These are phyloP conservation scores for Poeciliopsis occidentalis DNA, from an alignment of 2,113 vertebrate genomes.

Conservation along the genomic window DNA sequence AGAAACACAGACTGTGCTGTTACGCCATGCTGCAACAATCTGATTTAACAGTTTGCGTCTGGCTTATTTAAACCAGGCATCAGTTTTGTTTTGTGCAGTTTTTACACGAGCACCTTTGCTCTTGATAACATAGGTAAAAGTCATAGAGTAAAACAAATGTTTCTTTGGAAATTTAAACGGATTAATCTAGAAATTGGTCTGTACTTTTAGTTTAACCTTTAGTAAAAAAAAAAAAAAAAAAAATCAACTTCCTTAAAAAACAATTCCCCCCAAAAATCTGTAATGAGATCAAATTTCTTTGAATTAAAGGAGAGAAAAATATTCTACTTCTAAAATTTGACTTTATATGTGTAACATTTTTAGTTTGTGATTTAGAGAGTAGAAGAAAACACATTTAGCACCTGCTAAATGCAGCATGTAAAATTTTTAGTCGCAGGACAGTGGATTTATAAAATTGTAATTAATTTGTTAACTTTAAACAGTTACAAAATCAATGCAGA, in stretches of 20 bases:
- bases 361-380: too few species aligned
- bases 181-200: neutral
- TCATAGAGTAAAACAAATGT: neutral
- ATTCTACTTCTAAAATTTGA: too few species aligned
- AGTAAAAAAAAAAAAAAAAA: neutral
- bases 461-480: too few species aligned
- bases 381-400: too few species aligned
- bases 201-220: neutral
- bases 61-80: conserved; percentile 69
- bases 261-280: neutral
- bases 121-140: neutral
- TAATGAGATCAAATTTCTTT: neutral
- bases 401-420: too few species aligned
- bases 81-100: conserved; percentile 1
- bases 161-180: too few species aligned
- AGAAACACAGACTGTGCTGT: conserved; percentile 21
- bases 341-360: too few species aligned
- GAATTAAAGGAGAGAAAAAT: neutral
- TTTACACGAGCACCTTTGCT: neutral
- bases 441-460: too few species aligned
- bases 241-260: neutral
- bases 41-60: conserved; percentile 70
- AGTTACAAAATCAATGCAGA: too few species aligned
- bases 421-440: too few species aligned
- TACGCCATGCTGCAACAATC: conserved; percentile 72